Conservation (phyloP, 2,113 vertebrate genomes). For the Gadus chalcogrammus region DNA sequence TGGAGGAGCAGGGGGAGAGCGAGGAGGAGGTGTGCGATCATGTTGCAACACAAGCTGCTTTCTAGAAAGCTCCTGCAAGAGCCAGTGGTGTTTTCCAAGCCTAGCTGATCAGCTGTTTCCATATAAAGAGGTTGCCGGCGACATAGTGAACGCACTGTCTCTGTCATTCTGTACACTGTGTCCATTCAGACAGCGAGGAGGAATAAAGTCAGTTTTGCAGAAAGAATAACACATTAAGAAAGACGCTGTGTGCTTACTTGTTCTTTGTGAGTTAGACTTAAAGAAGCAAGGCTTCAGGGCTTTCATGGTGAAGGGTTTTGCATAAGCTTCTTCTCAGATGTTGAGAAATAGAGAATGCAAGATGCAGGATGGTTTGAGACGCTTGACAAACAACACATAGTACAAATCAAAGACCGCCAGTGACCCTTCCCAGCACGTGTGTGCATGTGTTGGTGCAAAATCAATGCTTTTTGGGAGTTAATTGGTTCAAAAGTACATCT, state of each 20-base stretch:
- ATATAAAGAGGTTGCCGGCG: conserved; percentile 37
- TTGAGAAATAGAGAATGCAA: too few relatives aligned
- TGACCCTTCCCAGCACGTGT: conserved; percentile 8
- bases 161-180: neutral
- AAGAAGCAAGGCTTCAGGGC: too few relatives aligned
- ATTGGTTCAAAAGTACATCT: conserved; percentile 35
- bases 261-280: too few relatives aligned
- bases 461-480: conserved; percentile 25
- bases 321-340: too few relatives aligned
- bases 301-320: too few relatives aligned
- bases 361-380: too few relatives aligned
- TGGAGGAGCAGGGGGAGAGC: conserved; percentile 14
- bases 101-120: conserved; percentile 57
- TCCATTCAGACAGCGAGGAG: neutral
- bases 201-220: neutral
- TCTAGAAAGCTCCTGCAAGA: conserved; percentile 34
- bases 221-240: conserved; percentile 33
- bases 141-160: conserved; percentile 28
- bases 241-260: too few relatives aligned
- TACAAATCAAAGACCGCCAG: too few relatives aligned
- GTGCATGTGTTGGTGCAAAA: conserved; percentile 1
- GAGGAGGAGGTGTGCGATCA: conserved; percentile 35
- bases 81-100: conserved; percentile 36
- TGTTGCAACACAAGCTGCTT: conserved; percentile 42
- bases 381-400: too few relatives aligned